Base-by-base conservation (phyloP, 1,140 invertebrate genomes). In the Hylaeus anthracinus region DNA sequence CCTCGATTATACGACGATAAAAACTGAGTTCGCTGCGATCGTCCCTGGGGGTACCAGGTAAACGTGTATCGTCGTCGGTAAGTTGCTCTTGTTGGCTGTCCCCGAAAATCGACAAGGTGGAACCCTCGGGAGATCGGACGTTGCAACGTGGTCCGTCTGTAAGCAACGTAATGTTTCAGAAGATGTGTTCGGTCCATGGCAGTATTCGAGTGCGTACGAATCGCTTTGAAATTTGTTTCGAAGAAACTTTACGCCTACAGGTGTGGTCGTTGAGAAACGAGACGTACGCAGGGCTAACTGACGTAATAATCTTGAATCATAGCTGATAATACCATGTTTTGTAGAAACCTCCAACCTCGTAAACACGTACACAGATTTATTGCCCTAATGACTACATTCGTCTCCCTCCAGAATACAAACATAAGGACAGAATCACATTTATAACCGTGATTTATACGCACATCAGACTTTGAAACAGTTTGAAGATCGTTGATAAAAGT, bases 81-180 rank as follows among this genome's bases (percentile, higher is more conserved):
- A 86, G 72, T 67, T 79, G 77, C 65, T 89, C 88, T 71, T 79
- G 86, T 63, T 71, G 78, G 80, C 86, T 90, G 88, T 92, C 90
- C 53, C 86, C 88, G 73, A 88, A 91, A 90, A 92, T 88, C 88
- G 91, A 92, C 88, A 89, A 82, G 74, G 81, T 84, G 72, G 86
- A 88, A 73, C 81, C 86, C 90, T 89, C 87, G 12, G 86, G 90
- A 72, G 89, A 89, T n/a, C 79, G 69, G 60, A 64, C 77, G 60
- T 84, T 72, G 83, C 86, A 83, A 71, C 71, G 80, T 84, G 77
- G 56, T 37, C 72, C 76, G 72, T 69, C 87, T 86, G 77, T 41
- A 26, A 72, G 43, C 26, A 85, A 69, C 37, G 39, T 72, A 53
- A 63, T 60, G 5, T 6, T 8, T 63, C 69, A 14, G 43, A 69